Percentiles rank a stretch among this genome's conserved stretches.
These are phyloP conservation scores for Parnassius glacialis DNA, from an alignment of 2,888 invertebrate species.

Conservation along the genomic window DNA sequence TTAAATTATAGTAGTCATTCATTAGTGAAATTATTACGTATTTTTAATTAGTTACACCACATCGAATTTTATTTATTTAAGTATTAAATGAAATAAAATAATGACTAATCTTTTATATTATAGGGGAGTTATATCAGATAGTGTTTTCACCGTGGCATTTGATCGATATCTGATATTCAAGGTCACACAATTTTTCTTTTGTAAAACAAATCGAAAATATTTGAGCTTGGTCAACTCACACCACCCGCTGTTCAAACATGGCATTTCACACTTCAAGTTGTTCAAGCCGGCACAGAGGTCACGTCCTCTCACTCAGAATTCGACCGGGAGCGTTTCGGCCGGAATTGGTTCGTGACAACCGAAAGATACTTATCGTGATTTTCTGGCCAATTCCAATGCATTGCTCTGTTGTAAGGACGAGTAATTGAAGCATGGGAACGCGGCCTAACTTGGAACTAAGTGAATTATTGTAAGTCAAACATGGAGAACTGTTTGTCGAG, in stretches of 20 bases:
- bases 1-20: too few species aligned
- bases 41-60: too few species aligned
- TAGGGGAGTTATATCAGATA: conserved; percentile 43
- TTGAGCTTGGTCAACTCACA: conserved; percentile 52
- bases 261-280: conserved; percentile 73
- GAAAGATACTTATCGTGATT: conserved; percentile 78
- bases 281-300: conserved; percentile 67
- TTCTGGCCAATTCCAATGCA: conserved; percentile 76
- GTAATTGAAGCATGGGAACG: conserved; percentile 78
- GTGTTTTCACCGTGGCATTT: conserved; percentile 55
- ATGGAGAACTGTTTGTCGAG: conserved; percentile 61
- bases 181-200: conserved; percentile 51
- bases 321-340: conserved; percentile 71
- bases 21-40: too few species aligned
- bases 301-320: conserved; percentile 76
- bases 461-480: conserved; percentile 73
- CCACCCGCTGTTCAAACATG: conserved; percentile 74
- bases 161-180: conserved; percentile 75
- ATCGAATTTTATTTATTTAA: conserved; percentile 32
- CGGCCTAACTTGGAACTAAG: conserved; percentile 56
- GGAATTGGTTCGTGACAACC: conserved; percentile 78
- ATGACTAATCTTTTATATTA: conserved; percentile 53
- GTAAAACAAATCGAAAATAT: conserved; percentile 54
- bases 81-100: conserved; percentile 44
- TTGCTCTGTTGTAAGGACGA: conserved; percentile 61